Base-by-base conservation (phyloP, 2,113 vertebrate genomes). In the Verasper variegatus region DNA sequence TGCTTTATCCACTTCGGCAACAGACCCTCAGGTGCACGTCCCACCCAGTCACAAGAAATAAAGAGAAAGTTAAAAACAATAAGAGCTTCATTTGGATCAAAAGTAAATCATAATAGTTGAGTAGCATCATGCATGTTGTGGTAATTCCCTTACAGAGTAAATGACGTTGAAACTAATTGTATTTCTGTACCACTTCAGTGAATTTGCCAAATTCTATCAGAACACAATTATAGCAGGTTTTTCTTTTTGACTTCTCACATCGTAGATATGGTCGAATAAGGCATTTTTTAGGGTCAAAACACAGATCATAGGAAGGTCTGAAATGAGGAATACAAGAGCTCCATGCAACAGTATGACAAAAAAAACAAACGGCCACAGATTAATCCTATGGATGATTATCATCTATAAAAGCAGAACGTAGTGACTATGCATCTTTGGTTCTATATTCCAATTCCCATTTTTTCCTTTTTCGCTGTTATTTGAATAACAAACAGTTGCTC, bases 141-240 rank as follows among this genome's bases (percentile, higher is more conserved):
- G 88, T 91, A 95, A 76, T 94, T 92, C 94, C 94, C 93, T 95
- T 94, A 89, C 94, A 94, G 91, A 95, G 85, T 51, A 56, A 92
- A 93, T 74, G 10, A n/a, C 13, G 37, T 83, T 26, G 55, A 93
- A 74, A 87, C 88, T 93, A 93, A 91, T 93, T 92, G 21, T 79
- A 88, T 80, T 69, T 71, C 58, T 45, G 91, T 88, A 94, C 90
- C 62, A 72, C 80, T 91, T 95, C 42, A 20, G 74, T 85, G 74
- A 90, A 92, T 92, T 88, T 78, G 88, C 57, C 57, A 73, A 9
- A 56, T 57, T 26, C 4, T 26, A 40, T 17, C 18, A 10, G 37
- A 76, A 58, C 35, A 54, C n/a, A 70, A 51, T 18, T 18, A 20
- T 17, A 2, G 49, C 11, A 3, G 12, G 45, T 7, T 8, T 10